Conservation (phyloP, 2,888 invertebrate genomes). For the Caenorhabditis sp. region DNA sequence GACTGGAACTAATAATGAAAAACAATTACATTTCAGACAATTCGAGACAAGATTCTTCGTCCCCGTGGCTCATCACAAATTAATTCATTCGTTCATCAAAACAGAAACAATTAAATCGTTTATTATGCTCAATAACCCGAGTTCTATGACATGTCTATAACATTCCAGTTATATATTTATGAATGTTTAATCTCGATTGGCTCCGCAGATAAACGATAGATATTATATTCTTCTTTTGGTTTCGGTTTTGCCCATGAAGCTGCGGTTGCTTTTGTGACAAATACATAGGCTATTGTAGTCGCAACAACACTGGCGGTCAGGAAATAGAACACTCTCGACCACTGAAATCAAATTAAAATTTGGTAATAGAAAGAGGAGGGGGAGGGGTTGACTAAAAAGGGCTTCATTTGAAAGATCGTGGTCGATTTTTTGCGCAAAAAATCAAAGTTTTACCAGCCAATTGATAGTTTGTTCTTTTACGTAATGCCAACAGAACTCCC, state of each 20-base stretch:
- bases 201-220: conserved; percentile 35
- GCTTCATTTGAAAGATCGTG: no score
- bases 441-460: no score
- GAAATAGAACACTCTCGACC: conserved; percentile 47
- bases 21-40: conserved; percentile 13
- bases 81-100: conserved; percentile 1
- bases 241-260: conserved; percentile 38
- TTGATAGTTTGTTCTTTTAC: no score
- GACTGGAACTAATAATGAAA: not conserved
- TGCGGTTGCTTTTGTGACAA: conserved; percentile 23
- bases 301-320: conserved; percentile 27
- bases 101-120: conserved; percentile 3
- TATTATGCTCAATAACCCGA: no score
- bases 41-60: conserved; percentile 14
- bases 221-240: conserved; percentile 14
- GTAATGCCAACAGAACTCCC: no score
- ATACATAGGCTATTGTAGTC: conserved; percentile 29
- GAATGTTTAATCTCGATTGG: not conserved
- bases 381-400: no score
- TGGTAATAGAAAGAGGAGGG: not conserved
- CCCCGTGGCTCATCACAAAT: not conserved
- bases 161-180: no score
- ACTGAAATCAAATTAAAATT: no score
- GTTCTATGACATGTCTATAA: no score
- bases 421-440: no score